Evolutionary conservation across 2,888 invertebrate genomes (phyloP).

Genomic region (Heterodera filipjevi): DNA sequence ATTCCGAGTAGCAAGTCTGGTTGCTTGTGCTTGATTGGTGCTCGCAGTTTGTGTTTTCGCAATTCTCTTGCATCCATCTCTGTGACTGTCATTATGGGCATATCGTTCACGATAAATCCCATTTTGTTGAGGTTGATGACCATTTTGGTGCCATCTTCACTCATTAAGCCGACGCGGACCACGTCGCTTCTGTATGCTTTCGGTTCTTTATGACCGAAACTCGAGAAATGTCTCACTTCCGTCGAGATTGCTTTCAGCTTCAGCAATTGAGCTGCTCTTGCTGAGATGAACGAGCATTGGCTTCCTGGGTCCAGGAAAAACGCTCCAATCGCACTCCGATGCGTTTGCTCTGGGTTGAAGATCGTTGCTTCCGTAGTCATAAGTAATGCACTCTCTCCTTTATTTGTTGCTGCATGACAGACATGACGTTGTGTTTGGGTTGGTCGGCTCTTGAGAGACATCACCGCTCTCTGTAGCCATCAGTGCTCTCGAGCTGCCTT

Average conservation of each 20-base stretch:
- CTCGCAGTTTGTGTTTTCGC: too few relatives aligned
- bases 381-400: constrained; percentile 3
- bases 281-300: not conserved
- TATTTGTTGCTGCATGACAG: not conserved
- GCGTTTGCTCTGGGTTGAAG: not conserved
- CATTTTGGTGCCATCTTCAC: not conserved
- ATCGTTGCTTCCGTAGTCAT: constrained; percentile 11
- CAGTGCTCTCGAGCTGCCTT: too few relatives aligned
- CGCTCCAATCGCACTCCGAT: not conserved
- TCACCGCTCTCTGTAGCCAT: not conserved
- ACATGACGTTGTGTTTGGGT: too few relatives aligned
- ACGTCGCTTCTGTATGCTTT: constrained; percentile 6
- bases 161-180: not conserved
- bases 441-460: not conserved
- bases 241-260: too few relatives aligned
- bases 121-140: not conserved
- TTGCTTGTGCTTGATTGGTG: not conserved
- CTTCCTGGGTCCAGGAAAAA: constrained; percentile 6
- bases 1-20: constrained; percentile 7
- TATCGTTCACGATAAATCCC: constrained; percentile 5
- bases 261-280: not conserved
- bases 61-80: not conserved
- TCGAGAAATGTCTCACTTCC: not conserved
- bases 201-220: not conserved
- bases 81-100: not conserved